Evolutionary conservation across 2,797 vertebrate genomes (phyloP).

Genomic region (Pangasius krempfi): DNA sequence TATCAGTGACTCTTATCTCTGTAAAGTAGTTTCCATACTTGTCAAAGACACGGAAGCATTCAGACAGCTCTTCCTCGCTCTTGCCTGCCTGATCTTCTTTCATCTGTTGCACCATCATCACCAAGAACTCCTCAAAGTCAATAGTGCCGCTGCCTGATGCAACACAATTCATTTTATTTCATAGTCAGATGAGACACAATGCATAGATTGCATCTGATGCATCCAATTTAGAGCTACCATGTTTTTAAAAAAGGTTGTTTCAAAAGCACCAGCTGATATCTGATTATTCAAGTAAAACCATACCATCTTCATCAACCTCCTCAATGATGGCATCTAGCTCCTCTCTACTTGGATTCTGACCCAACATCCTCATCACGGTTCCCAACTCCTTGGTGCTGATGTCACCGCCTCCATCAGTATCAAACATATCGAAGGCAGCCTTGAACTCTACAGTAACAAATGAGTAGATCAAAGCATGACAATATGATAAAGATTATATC

Average conservation of each 20-base stretch:
- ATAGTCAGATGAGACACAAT: not conserved
- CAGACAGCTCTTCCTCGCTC: slow-evolving; percentile 92
- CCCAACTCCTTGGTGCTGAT: slow-evolving; percentile 99
- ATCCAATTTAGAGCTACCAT: not conserved
- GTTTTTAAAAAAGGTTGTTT: not conserved
- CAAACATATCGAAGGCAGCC: slow-evolving; percentile 97
- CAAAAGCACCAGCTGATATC: not conserved
- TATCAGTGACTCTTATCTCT: not conserved
- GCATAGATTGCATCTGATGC: not conserved
- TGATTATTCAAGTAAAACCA: slow-evolving; percentile 57
- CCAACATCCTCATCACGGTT: slow-evolving; percentile 96
- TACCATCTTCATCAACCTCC: slow-evolving; percentile 98
- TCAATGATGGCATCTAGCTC: slow-evolving; percentile 98
- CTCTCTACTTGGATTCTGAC: slow-evolving; percentile 95
- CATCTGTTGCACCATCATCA: slow-evolving; percentile 99
- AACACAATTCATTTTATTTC: slow-evolving; percentile 9
- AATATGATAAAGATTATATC: not conserved
- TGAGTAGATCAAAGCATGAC: not conserved
- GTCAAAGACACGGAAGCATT: slow-evolving; percentile 95
- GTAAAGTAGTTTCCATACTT: slow-evolving; percentile 74
- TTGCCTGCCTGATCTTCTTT: slow-evolving; percentile 97
- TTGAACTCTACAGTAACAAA: slow-evolving; percentile 86
- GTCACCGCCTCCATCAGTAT: slow-evolving; percentile 94
- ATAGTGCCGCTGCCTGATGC: slow-evolving; percentile 91
- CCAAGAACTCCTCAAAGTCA: slow-evolving; percentile 98